These are phyloP conservation scores for Megaleporinus macrocephalus DNA, from an alignment of 2,113 vertebrate genomes.

Conservation along the genomic window DNA sequence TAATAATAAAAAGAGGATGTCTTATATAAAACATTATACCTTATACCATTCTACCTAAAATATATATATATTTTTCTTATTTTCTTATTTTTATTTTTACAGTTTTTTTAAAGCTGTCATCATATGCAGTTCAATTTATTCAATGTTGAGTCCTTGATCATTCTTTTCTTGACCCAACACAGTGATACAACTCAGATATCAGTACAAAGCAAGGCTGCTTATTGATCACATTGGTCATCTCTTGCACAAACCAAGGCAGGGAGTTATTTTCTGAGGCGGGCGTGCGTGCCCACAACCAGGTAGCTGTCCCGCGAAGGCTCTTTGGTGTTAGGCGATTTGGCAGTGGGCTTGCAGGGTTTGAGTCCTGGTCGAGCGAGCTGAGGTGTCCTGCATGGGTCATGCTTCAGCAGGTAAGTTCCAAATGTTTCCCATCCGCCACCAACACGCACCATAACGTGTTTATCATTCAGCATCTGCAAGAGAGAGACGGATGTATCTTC, in stretches of 20 bases:
- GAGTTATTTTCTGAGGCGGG: conserved; percentile 85
- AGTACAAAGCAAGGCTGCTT: conserved; percentile 14
- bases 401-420: conserved; percentile 91
- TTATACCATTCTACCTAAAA: no score
- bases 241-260: conserved; percentile 12
- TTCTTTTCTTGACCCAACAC: not conserved
- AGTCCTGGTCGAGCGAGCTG: conserved; percentile 82
- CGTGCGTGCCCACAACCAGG: conserved; percentile 91
- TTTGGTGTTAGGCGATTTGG: conserved; percentile 82
- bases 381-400: conserved; percentile 92
- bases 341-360: conserved; percentile 82
- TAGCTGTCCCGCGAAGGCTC: conserved; percentile 92
- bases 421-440: conserved; percentile 99
- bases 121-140: not conserved
- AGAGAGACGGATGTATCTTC: not conserved
- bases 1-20: not conserved
- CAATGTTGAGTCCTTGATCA: not conserved
- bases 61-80: not conserved
- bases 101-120: not conserved
- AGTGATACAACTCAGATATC: conserved; percentile 6
- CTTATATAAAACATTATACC: not conserved
- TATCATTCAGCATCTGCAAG: conserved; percentile 96
- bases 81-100: not conserved
- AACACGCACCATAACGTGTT: conserved; percentile 96
- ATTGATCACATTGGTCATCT: conserved; percentile 12